Percentiles rank a stretch among this genome's conserved stretches.
These are phyloP conservation scores for Chelonus formosanus DNA, from an alignment of 2,888 invertebrate species.

Conservation along the genomic window DNA sequence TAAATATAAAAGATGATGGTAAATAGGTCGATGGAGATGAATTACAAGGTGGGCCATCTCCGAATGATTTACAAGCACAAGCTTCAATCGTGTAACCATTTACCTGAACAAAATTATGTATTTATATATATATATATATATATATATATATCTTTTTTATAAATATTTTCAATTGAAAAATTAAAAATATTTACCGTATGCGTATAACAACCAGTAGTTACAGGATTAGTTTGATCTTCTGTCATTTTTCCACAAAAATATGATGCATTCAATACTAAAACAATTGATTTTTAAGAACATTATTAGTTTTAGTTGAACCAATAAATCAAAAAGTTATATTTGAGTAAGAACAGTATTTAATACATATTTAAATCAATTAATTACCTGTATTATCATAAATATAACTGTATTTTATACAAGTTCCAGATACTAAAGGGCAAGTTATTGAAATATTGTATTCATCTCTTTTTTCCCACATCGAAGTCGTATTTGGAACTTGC, in stretches of 20 bases:
- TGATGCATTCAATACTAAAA: constrained; percentile 52
- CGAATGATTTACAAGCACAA: no score
- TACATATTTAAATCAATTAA: constrained; percentile 23
- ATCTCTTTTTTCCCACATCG: constrained; percentile 43
- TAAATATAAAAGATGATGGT: no score
- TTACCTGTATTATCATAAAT: constrained; percentile 48
- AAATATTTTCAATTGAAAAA: no score
- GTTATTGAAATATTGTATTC: constrained; percentile 37
- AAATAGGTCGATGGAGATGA: no score
- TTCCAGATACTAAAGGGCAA: constrained; percentile 45
- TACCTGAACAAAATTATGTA: no score
- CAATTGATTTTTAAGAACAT: not conserved
- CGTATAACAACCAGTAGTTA: constrained; percentile 51
- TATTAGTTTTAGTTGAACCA: not conserved
- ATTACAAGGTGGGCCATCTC: no score
- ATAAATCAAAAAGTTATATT: no score
- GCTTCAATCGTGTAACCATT: no score
- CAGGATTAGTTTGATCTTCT: constrained; percentile 46
- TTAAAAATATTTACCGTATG: constrained; percentile 46
- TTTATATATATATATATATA: no score
- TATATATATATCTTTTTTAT: no score
- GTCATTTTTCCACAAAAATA: constrained; percentile 57
- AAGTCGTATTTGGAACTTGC: constrained; percentile 40
- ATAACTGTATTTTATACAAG: constrained; percentile 51
- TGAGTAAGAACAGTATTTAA: not conserved